phyloP scores from a whole-genome alignment of 2,113 vertebrate genomes.

The Raja brachyura region DNA sequence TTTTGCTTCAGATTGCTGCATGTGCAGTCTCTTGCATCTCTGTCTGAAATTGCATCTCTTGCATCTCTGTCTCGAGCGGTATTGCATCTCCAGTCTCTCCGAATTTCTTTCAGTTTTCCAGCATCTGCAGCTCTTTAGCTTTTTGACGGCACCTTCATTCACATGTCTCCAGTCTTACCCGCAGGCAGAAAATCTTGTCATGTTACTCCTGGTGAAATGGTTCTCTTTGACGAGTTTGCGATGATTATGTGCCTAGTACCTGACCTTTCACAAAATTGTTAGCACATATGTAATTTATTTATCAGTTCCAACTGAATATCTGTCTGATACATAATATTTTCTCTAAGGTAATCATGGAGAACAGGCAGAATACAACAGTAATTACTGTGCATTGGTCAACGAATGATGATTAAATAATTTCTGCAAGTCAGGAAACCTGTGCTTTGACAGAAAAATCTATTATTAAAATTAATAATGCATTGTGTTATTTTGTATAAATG shows the following conservation, averaged over 20 bases:
- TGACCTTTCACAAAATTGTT: neutral
- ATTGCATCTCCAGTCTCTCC: no score
- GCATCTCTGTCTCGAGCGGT: no score
- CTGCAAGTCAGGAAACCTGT: neutral
- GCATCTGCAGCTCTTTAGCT: no score
- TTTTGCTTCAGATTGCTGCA: no score
- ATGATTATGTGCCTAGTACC: neutral
- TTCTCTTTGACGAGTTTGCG: neutral
- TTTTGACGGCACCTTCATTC: no score
- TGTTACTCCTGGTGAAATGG: neutral
- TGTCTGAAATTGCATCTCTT: no score
- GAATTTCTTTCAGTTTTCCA: no score
- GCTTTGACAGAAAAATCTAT: neutral
- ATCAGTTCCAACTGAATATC: slow-evolving; percentile 8
- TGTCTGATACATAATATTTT: neutral
- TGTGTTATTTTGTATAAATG: neutral
- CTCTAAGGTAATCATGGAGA: neutral
- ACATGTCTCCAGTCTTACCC: no score
- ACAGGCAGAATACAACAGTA: neutral
- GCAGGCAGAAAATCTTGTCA: neutral
- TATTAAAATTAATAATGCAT: neutral
- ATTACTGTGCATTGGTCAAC: neutral
- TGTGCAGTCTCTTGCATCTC: no score
- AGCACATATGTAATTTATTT: neutral
- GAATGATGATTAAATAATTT: neutral